Evolutionary conservation across 1,140 invertebrate genomes (phyloP).

Genomic region (Drosophila sproati): DNA sequence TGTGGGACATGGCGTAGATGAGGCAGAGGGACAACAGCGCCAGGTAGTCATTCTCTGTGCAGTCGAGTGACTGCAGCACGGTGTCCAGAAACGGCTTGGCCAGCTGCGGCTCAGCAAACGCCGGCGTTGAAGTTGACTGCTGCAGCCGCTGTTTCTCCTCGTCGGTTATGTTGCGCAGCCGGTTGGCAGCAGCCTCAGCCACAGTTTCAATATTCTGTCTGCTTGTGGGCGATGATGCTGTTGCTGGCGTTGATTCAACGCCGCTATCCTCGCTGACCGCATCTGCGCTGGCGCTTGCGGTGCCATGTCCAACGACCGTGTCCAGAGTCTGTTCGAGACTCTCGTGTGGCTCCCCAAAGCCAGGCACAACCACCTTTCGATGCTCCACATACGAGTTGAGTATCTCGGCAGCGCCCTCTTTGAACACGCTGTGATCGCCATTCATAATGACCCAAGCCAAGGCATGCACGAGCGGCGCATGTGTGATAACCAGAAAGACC

Average conservation of each 20-base stretch:
- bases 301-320: conserved; percentile 68
- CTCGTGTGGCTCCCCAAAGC: conserved; percentile 86
- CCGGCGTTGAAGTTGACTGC: conserved; percentile 62
- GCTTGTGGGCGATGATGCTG: conserved; percentile 23
- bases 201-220: conserved; percentile 41
- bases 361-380: conserved; percentile 84
- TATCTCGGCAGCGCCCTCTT: conserved; percentile 89
- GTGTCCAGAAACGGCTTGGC: conserved; percentile 93
- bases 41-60: conserved; percentile 96
- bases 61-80: conserved; percentile 93
- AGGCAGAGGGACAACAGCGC: conserved; percentile 96
- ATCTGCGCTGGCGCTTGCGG: conserved; percentile 41
- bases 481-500: conserved; percentile 97
- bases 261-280: conserved; percentile 59
- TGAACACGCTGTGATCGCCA: conserved; percentile 89
- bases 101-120: conserved; percentile 18
- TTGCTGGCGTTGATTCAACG: conserved; percentile 56
- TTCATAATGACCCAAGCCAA: conserved; percentile 95
- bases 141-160: conserved; percentile 93
- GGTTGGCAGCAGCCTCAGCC: conserved; percentile 17
- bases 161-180: conserved; percentile 92
- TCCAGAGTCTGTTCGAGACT: conserved; percentile 88
- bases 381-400: conserved; percentile 90
- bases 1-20: conserved; percentile 96
- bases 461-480: conserved; percentile 94